Conservation (phyloP, 2,113 vertebrate genomes). For the Polyodon spathula region DNA sequence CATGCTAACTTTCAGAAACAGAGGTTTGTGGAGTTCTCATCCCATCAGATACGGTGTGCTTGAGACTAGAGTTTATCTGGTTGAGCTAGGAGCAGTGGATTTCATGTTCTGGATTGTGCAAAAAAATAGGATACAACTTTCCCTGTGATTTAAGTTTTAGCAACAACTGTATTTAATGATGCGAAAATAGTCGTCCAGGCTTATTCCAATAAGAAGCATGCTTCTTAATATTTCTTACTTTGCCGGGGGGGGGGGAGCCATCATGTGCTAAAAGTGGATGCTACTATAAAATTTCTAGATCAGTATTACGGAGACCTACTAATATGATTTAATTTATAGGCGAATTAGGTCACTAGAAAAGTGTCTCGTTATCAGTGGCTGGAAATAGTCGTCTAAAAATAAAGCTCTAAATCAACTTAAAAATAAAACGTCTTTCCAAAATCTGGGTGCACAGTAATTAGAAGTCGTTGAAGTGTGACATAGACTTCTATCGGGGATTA, state of each 20-base stretch:
- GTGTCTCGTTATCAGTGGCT: background rate
- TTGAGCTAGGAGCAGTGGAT: too few relatives aligned
- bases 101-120: too few relatives aligned
- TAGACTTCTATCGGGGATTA: background rate
- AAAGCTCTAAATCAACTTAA: constrained; percentile 12
- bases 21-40: background rate
- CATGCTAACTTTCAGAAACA: background rate
- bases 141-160: too few relatives aligned
- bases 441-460: constrained; percentile 4
- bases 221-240: background rate
- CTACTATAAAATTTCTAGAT: background rate
- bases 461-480: constrained; percentile 7
- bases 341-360: constrained; percentile 7
- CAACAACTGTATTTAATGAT: too few relatives aligned
- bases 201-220: too few relatives aligned
- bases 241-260: background rate
- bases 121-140: too few relatives aligned
- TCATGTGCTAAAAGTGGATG: background rate
- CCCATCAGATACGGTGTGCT: background rate
- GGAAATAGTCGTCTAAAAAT: constrained; percentile 7
- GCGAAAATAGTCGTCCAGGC: too few relatives aligned
- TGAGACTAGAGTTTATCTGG: background rate
- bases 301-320: background rate
- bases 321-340: constrained; percentile 9
- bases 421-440: constrained; percentile 1